These are phyloP conservation scores for Troides helena DNA, from an alignment of 2,888 invertebrate species.

Conservation along the genomic window DNA sequence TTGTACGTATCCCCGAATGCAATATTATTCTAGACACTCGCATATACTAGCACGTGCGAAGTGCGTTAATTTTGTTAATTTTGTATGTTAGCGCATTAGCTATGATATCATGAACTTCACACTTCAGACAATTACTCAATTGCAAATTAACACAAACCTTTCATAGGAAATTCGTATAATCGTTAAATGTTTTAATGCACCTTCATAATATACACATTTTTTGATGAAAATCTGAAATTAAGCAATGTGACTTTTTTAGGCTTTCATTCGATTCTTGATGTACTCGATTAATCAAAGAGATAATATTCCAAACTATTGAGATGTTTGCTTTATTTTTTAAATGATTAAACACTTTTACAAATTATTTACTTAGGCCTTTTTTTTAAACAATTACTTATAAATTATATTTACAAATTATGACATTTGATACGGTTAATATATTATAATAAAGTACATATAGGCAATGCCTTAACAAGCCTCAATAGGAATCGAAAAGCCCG, in stretches of 20 bases:
- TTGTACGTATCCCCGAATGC: neutral
- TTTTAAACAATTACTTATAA: too few species aligned
- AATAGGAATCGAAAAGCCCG: too few species aligned
- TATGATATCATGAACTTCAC: constrained; percentile 69
- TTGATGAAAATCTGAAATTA: constrained; percentile 7
- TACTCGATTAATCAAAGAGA: too few species aligned
- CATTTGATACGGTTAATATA: too few species aligned
- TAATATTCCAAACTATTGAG: too few species aligned
- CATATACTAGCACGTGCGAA: constrained; percentile 43
- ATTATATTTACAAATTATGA: too few species aligned
- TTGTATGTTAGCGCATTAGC: constrained; percentile 52
- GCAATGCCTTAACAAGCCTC: too few species aligned
- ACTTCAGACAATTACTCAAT: constrained; percentile 49
- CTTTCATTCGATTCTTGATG: neutral
- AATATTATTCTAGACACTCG: neutral
- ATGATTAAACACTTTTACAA: too few species aligned
- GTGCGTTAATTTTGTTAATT: constrained; percentile 62
- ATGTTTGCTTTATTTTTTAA: too few species aligned
- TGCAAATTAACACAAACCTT: constrained; percentile 33
- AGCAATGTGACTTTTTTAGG: neutral
- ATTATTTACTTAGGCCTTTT: too few species aligned
- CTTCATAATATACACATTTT: neutral
- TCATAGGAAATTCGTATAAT: constrained; percentile 16
- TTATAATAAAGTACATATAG: too few species aligned
- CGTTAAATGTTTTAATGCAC: neutral